A percentile compares a stretch with the other conserved stretches of the same genome.
These are phyloP conservation scores for Masticophis lateralis DNA, from an alignment of 2,797 vertebrate species.

Conservation along the genomic window DNA sequence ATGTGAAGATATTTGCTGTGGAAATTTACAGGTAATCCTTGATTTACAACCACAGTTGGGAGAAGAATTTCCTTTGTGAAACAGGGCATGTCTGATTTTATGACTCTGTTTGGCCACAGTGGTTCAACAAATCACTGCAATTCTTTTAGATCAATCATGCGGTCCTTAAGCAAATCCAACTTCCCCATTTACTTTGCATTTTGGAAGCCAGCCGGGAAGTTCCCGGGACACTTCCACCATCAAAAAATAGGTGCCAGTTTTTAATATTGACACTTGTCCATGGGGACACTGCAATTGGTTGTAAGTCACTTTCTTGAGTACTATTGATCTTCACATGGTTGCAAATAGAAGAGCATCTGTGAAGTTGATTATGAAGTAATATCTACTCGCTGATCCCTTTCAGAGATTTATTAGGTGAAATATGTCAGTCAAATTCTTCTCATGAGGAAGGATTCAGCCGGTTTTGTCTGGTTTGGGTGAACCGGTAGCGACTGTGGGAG, in stretches of 20 bases:
- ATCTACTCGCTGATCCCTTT: slow-evolving; percentile 12
- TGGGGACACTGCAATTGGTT: background rate
- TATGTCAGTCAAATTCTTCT: background rate
- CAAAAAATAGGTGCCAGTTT: background rate
- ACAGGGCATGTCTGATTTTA: background rate
- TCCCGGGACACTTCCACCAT: background rate
- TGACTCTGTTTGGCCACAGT: background rate
- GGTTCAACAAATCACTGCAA: background rate
- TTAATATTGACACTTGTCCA: background rate
- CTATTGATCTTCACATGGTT: background rate
- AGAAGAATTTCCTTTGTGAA: background rate
- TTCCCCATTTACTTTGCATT: background rate
- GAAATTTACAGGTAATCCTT: background rate
- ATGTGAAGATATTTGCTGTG: slow-evolving; percentile 16
- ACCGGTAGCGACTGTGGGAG: no score
- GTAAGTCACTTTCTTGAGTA: background rate
- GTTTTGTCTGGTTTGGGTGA: no score
- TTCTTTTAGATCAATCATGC: background rate
- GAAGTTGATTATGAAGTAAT: background rate
- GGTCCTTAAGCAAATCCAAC: background rate
- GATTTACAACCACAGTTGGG: background rate
- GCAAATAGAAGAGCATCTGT: background rate
- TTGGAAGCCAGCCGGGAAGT: background rate
- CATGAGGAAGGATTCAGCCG: no score
- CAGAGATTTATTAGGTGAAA: background rate